Percentiles rank a stretch among this genome's conserved stretches.
Evolutionary conservation across 2,113 vertebrate genomes (phyloP).

Genomic region (Alces alces): DNA sequence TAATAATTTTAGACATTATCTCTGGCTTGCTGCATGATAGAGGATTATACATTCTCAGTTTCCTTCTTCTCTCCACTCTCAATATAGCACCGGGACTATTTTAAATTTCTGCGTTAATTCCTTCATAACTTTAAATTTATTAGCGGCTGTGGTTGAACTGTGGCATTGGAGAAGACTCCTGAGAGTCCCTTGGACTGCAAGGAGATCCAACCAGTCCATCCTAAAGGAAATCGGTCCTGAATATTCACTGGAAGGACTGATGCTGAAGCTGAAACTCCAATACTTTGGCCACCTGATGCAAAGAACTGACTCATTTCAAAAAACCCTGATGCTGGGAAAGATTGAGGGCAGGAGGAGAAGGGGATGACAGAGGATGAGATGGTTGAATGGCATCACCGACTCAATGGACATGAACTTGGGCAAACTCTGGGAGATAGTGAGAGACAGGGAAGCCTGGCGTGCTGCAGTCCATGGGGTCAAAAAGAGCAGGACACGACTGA

Average conservation of each 20-base stretch:
- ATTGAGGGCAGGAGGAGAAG: not conserved
- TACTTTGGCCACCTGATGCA: not conserved
- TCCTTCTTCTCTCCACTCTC: not conserved
- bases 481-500: accelerated
- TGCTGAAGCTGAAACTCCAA: not conserved
- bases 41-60: not conserved
- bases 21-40: not conserved
- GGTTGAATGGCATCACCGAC: not conserved
- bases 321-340: not conserved
- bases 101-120: not conserved
- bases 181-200: not conserved
- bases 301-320: not conserved
- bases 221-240: not conserved
- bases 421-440: not conserved
- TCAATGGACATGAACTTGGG: not conserved
- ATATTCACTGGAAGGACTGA: not conserved
- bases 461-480: not conserved
- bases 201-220: not conserved
- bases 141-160: not conserved
- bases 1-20: not conserved
- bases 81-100: not conserved
- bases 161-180: not conserved
- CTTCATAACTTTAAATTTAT: not conserved
- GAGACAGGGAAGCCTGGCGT: not conserved
- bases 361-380: not conserved